These are phyloP conservation scores for Lamproptera curius DNA, from an alignment of 2,888 invertebrate genomes.

Conservation along the genomic window DNA sequence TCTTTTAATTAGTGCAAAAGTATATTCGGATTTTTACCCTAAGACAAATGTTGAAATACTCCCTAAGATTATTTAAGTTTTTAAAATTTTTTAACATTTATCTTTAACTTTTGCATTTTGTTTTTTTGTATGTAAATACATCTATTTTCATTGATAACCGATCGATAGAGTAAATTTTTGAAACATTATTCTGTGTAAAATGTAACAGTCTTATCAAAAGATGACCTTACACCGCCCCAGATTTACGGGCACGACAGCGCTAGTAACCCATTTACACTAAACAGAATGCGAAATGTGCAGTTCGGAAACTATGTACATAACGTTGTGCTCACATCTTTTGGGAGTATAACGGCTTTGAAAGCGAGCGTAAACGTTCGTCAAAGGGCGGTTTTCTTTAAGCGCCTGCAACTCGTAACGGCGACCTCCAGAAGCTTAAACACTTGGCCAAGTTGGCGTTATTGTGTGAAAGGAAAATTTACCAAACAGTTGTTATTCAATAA, in stretches of 20 bases:
- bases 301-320: neutral
- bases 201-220: neutral
- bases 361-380: slow-evolving; percentile 17
- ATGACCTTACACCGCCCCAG: slow-evolving; percentile 7
- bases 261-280: slow-evolving; percentile 11
- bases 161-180: too few species aligned
- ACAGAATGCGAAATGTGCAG: slow-evolving; percentile 14
- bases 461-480: slow-evolving; percentile 2
- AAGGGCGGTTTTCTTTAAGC: slow-evolving; percentile 14
- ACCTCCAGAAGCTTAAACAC: slow-evolving; percentile 19
- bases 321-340: slow-evolving; percentile 6
- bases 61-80: too few species aligned
- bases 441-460: slow-evolving; percentile 16
- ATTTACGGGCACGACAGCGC: neutral
- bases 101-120: too few species aligned
- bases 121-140: too few species aligned
- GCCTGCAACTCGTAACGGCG: slow-evolving; percentile 9
- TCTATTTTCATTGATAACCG: too few species aligned
- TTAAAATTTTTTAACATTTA: too few species aligned
- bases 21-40: too few species aligned
- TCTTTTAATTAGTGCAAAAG: too few species aligned
- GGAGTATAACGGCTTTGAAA: slow-evolving; percentile 17
- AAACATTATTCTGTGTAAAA: too few species aligned
- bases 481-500: neutral
- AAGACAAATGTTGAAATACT: too few species aligned